Evolutionary conservation across 2,113 vertebrate species (phyloP), one percentile per base, ranked within the genome.

Genomic region (Corvus hawaiiensis): DNA sequence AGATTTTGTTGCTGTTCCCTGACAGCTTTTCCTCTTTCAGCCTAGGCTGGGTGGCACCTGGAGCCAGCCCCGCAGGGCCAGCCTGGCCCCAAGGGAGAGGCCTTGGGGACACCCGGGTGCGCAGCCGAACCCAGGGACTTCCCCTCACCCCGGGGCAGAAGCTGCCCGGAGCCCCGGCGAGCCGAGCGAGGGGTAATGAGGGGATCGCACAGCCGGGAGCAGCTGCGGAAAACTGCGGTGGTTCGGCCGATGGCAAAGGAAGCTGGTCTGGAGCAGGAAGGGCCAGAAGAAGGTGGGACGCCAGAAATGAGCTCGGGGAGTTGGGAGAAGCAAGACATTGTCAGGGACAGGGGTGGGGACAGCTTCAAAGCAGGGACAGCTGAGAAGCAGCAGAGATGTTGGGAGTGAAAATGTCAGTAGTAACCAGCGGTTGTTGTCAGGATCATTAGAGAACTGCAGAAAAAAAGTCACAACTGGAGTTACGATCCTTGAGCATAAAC

Each of bases 61-160:
- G 44, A 64, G 30, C 24, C 46, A 22, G 89, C 35, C 21, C 23
- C 33, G n/a, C 69, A 20, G 48, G 52, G 32, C 15, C 11, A 7
- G 2, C 39, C 37, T 5, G 2, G 77, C 10, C 9, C 28, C 14
- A 3, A 6, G n/a, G 51, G 16, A 10, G n/a, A 26, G 62, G 17
- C 41, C 44, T 4, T 4, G 16, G 9, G 33, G 41, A 10, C 23
- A 4, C 0, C 18, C 0, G 22, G 41, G 41, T 11, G n/a, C 1
- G 4, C 72, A 8, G 4, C 44, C 11, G 2, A 2, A 24, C 3
- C 28, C 46, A 4, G 59, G 3, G 18, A 9, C 39, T 13, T 41
- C 39, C 39, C 39, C 7, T 3, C 27, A 3, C 3, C 33, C 18
- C 46, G 1, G 72, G 27, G 48, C 76, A 33, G 1, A 16, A 9